Evolutionary conservation across 2,113 vertebrate species (phyloP), one percentile per base, ranked within the genome.

Genomic region (Elephas maximus): DNA sequence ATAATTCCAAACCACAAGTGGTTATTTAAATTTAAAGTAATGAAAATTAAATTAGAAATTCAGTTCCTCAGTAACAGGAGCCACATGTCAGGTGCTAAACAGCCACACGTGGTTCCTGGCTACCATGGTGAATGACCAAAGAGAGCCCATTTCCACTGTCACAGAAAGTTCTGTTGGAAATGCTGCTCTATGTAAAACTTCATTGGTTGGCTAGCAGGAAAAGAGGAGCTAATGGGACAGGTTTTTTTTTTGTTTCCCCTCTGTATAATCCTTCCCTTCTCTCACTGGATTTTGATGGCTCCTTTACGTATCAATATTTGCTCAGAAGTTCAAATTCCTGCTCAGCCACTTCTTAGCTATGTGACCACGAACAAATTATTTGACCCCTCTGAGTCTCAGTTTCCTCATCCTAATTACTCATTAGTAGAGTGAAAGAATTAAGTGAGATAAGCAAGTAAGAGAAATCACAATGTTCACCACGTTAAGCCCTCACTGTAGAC

Each of bases 401-500:
- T 95, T 95, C 87, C 84, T 93, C 24, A 94, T 90, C 60, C 67
- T 94, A 95, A 91, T 96, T 94, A 89, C 30, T 94, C 91, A 91
- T 82, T 92, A 95, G 37, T 95, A 80, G 65, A 82, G 87, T 85
- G 17, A 41, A 94, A 71, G 37, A 37, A 93, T 87, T 97, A 93
- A 95, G 80, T 92, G 79, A 92, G 53, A 92, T 95, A 97, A 95
- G 28, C 79, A 93, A 93, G 37, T 93, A 93, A 93, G 92, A 93
- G 71, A 96, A 94, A 92, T 92, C 57, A 91, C 51, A 96, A 96
- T 80, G 81, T 89, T 92, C 67, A 93, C 86, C 87, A 94, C 37
- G 30, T 53, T 94, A 96, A 48, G 17, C 41, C 60, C 60, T 96
- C 53, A 77, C 93, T 96, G 48, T 88, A 93, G 92, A 94, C 53